Conservation (phyloP, 2,888 invertebrate genomes). For the Timandra comae region DNA sequence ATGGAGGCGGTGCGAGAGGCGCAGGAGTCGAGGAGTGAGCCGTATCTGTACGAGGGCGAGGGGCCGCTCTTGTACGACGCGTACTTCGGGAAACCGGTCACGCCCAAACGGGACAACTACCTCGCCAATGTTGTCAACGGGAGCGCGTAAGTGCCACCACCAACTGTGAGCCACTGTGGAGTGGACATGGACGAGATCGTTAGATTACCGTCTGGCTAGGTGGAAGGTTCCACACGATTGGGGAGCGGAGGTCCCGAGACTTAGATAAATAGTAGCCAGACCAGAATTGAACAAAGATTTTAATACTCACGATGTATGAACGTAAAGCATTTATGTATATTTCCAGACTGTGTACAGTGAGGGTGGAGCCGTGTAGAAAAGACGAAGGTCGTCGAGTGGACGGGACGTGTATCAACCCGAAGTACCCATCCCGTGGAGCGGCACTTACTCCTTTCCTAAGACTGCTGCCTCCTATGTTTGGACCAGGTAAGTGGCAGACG, state of each 20-base stretch:
- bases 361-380: conserved; percentile 27
- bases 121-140: conserved; percentile 19
- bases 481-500: conserved; percentile 20
- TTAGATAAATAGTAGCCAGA: too few species aligned
- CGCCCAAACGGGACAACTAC: conserved; percentile 17
- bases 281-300: too few species aligned
- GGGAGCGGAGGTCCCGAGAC: too few species aligned
- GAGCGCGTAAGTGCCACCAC: conserved; percentile 17
- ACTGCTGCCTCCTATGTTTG: conserved; percentile 29
- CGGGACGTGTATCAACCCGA: conserved; percentile 33
- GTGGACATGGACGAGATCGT: background rate
- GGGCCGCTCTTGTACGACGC: conserved; percentile 27
- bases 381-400: conserved; percentile 34
- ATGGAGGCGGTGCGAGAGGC: background rate
- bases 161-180: background rate
- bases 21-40: background rate
- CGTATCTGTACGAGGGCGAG: background rate
- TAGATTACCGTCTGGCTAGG: too few species aligned
- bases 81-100: conserved; percentile 30
- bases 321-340: too few species aligned
- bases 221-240: too few species aligned
- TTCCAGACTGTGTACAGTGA: conserved; percentile 27
- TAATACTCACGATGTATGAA: too few species aligned
- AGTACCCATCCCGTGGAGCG: conserved; percentile 32
- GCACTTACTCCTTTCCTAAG: conserved; percentile 28